Evolutionary conservation across 2,797 vertebrate genomes (phyloP).

Genomic region (Periophthalmus magnuspinnatus): DNA sequence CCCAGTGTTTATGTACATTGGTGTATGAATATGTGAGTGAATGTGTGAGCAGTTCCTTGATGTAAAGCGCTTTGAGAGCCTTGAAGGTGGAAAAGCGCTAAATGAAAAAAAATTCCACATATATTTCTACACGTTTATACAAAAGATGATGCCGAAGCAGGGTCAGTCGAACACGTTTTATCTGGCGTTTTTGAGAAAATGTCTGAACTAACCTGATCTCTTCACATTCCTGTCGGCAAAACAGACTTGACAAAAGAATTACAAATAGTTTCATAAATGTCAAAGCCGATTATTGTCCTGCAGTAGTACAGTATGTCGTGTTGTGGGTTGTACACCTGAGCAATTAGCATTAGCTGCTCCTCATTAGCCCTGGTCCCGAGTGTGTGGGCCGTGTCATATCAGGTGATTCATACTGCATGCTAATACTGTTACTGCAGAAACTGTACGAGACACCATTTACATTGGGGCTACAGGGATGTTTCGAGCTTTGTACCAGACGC

Average conservation of each 20-base stretch:
- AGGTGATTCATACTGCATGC: conserved; percentile 3
- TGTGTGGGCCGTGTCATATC: neutral
- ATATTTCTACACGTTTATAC: too few species aligned
- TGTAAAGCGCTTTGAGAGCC: too few species aligned
- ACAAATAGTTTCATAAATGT: neutral
- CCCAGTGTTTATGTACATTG: too few species aligned
- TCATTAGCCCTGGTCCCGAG: conserved; percentile 7
- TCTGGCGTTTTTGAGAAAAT: neutral
- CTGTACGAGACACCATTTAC: neutral
- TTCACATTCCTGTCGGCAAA: neutral
- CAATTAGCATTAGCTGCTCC: conserved; percentile 12
- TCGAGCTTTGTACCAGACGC: too few species aligned
- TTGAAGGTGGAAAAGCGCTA: too few species aligned
- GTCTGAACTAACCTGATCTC: neutral
- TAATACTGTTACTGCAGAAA: neutral
- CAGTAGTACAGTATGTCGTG: neutral
- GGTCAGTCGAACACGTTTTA: neutral
- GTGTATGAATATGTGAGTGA: too few species aligned
- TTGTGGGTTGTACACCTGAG: conserved; percentile 1
- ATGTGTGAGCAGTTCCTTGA: too few species aligned
- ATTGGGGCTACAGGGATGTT: neutral
- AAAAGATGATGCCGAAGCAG: too few species aligned
- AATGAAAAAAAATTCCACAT: too few species aligned
- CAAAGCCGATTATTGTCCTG: conserved; percentile 1
- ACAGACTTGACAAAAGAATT: neutral